Base-by-base conservation (phyloP, 2,113 vertebrate species). In the Pachyramphus minor region DNA sequence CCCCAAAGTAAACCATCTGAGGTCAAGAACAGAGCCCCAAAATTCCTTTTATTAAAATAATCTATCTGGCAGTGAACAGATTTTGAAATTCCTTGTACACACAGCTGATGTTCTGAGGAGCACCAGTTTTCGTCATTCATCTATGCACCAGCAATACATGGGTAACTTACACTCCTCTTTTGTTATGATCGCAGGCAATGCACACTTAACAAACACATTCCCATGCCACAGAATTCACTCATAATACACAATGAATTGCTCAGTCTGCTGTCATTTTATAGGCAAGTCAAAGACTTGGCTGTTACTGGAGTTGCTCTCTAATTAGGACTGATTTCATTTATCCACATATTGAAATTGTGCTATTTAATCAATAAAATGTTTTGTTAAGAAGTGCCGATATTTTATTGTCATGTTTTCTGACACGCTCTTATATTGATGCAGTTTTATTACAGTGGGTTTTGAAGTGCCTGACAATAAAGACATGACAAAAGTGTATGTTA, bases 361-460 rank as follows among this genome's bases (percentile, higher is more conserved):
- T 42, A 14, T 39, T 92, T 64, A 86, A 90, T 87, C 69, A 71
- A 72, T 35, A 76, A 44, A 82, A 35, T 27, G 33, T 50, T 93
- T 74, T n/a, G 23, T 56, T 81, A 63, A 35, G 35, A 74, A 63
- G 35, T 8, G 20, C 9, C 0, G 0, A 5, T 72, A 82, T 78
- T 81, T 44, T 47, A 62, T 41, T 8, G 20, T 39, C 58, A 71
- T 30, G 35, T 52, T 78, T 86, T 64, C 31, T 74, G n/a, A 93
- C 19, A 25, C 1, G 3, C 20, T 82, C 31, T 63, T 60, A 31
- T 18, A 52, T 8, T 7, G 31, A 80, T 23, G 24, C 10, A 7
- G 37, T 53, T 90, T 81, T 80, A 72, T 78, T 89, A 77, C 55
- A 78, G n/a, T 59, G 41, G 25, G 68, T 53, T 89, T 63, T 72